These are phyloP conservation scores for Leptatherina wallacei DNA, from an alignment of 2,797 vertebrate species.

Conservation along the genomic window DNA sequence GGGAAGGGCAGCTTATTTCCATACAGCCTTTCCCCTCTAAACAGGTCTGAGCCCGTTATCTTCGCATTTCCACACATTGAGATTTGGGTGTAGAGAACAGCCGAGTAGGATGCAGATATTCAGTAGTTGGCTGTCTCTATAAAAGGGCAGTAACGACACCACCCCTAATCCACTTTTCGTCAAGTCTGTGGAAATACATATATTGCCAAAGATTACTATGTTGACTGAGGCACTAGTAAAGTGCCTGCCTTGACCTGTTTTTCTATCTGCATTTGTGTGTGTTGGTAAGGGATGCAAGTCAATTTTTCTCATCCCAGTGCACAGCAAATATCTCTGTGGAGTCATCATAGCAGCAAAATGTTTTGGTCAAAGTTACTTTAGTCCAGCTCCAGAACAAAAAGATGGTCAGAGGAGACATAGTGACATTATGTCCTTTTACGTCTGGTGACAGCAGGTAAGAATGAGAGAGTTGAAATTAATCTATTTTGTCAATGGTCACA, in stretches of 20 bases:
- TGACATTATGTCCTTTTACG: conserved; percentile 31
- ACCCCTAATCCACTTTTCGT: conserved; percentile 43
- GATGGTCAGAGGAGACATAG: conserved; percentile 12
- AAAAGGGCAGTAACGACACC: conserved; percentile 47
- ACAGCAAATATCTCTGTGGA: conserved; percentile 21
- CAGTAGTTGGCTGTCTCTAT: conserved; percentile 36
- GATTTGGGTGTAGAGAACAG: conserved; percentile 57
- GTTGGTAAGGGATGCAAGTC: conserved; percentile 26
- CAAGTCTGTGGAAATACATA: conserved; percentile 17
- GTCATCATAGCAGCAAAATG: conserved; percentile 15
- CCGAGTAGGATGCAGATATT: conserved; percentile 49
- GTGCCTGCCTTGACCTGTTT: conserved; percentile 11
- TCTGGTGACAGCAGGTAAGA: conserved; percentile 23
- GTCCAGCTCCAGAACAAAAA: conserved; percentile 18
- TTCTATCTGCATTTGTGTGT: conserved; percentile 34
- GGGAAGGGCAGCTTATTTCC: conserved; percentile 50
- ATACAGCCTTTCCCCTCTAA: conserved; percentile 41
- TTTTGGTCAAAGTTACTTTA: conserved; percentile 36
- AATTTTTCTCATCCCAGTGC: conserved; percentile 18
- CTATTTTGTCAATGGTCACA: background rate
- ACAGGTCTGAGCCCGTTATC: conserved; percentile 60
- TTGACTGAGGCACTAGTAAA: conserved; percentile 17
- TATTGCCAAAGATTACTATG: conserved; percentile 23
- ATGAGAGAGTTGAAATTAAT: conserved; percentile 23
- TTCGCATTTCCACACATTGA: conserved; percentile 57